Percentiles rank a stretch among this genome's conserved stretches.
Conservation (phyloP, 2,113 vertebrate species). For the Setophaga kirtlandii region DNA sequence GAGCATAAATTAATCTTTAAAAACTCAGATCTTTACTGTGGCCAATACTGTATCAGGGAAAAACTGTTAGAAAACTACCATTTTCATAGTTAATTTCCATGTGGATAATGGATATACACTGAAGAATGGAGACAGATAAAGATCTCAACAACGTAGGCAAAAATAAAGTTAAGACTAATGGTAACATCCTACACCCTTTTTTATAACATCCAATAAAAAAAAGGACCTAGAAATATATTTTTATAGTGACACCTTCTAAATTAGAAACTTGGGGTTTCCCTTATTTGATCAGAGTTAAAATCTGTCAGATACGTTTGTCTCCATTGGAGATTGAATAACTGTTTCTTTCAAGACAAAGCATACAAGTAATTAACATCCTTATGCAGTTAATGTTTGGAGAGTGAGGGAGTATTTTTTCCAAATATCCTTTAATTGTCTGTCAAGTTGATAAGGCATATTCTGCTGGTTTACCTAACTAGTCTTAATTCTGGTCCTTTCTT, state of each 20-base stretch:
- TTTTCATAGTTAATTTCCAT: constrained; percentile 23
- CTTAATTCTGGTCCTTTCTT: not conserved
- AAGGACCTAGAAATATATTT: not conserved
- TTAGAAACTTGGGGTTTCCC: not conserved
- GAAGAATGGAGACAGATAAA: not conserved
- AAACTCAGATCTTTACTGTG: not conserved
- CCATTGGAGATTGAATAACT: not conserved
- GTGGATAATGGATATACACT: not conserved
- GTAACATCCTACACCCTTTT: not conserved
- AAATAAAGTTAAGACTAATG: not conserved
- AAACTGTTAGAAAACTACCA: not conserved
- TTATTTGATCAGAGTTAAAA: not conserved
- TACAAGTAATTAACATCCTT: not conserved
- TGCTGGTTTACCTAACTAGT: not conserved
- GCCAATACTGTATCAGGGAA: not conserved
- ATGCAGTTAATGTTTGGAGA: not conserved
- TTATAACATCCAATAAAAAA: not conserved
- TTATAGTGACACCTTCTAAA: not conserved
- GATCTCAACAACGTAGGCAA: not conserved
- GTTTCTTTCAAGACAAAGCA: not conserved
- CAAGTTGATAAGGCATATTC: not conserved
- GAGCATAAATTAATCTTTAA: not conserved
- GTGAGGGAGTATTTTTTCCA: not conserved
- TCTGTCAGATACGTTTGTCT: not conserved
- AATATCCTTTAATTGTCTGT: not conserved